Percentiles rank a stretch among this genome's conserved stretches.
phyloP scores from a whole-genome alignment of 2,888 invertebrate species.

The Cordilura impudica region DNA sequence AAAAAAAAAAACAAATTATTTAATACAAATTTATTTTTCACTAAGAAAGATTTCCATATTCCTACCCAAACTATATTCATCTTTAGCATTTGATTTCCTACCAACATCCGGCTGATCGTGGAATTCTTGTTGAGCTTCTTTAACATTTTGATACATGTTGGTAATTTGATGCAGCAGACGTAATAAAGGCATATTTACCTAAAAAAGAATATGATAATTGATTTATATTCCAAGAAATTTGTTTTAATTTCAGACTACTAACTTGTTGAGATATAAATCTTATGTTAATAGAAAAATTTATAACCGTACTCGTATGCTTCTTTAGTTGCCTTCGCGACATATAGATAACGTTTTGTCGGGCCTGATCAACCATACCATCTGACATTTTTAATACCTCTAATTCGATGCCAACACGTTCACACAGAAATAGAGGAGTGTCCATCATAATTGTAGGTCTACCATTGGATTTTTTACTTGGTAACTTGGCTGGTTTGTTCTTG shows the following conservation, averaged over 20 bases:
- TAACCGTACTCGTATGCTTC: constrained; percentile 93
- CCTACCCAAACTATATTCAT: constrained; percentile 82
- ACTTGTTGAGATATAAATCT: constrained; percentile 95
- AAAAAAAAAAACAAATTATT: neutral
- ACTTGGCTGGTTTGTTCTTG: constrained; percentile 76
- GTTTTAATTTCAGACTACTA: constrained; percentile 1
- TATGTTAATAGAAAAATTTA: constrained; percentile 93
- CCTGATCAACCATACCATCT: constrained; percentile 92
- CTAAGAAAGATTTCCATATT: constrained; percentile 21
- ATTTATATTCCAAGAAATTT: neutral
- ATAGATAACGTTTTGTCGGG: constrained; percentile 90
- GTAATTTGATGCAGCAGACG: constrained; percentile 96
- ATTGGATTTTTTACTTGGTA: constrained; percentile 71
- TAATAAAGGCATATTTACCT: constrained; percentile 96
- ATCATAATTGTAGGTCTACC: constrained; percentile 72
- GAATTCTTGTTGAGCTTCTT: constrained; percentile 94
- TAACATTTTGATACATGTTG: constrained; percentile 98
- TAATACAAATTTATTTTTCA: neutral
- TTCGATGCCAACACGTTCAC: constrained; percentile 93
- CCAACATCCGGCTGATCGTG: constrained; percentile 82
- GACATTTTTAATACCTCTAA: constrained; percentile 93
- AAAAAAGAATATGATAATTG: constrained; percentile 13
- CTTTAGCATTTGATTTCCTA: constrained; percentile 79
- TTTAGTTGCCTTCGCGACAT: constrained; percentile 92
- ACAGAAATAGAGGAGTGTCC: constrained; percentile 89